phyloP scores from a whole-genome alignment of 1,140 invertebrate species.

The Drosophila melanica region DNA sequence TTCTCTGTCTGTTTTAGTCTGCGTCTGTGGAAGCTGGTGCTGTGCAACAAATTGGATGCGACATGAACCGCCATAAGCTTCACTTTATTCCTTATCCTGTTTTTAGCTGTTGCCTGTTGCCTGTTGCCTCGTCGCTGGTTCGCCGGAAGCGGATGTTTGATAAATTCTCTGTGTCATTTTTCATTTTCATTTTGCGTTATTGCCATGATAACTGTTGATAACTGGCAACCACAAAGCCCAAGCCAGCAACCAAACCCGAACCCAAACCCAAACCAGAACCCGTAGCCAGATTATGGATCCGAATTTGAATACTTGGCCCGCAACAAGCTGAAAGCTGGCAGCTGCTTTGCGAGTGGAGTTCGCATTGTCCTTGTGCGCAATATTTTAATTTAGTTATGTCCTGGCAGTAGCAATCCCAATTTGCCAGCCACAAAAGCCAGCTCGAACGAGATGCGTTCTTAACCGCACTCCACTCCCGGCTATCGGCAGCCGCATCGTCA shows the following conservation, averaged over 20 bases:
- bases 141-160: conserved; percentile 73
- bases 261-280: neutral
- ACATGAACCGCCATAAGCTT: conserved; percentile 25
- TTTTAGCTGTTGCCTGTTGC: conserved; percentile 7
- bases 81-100: conserved; percentile 30
- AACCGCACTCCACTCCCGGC: neutral
- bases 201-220: conserved; percentile 60
- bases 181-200: conserved; percentile 38
- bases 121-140: conserved; percentile 20
- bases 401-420: conserved; percentile 18
- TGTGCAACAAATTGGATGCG: conserved; percentile 49
- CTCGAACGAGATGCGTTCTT: conserved; percentile 2
- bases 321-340: neutral
- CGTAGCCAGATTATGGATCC: neutral
- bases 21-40: conserved; percentile 9
- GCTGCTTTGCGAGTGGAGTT: neutral
- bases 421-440: conserved; percentile 7
- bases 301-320: neutral
- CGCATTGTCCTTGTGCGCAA: conserved; percentile 26
- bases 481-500: neutral
- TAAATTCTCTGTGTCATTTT: conserved; percentile 66
- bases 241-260: neutral
- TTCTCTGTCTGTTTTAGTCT: conserved; percentile 14
- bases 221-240: conserved; percentile 5
- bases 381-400: conserved; percentile 61